Evolutionary conservation across 2,113 vertebrate species (phyloP).

Genomic region (Oriolus oriolus): DNA sequence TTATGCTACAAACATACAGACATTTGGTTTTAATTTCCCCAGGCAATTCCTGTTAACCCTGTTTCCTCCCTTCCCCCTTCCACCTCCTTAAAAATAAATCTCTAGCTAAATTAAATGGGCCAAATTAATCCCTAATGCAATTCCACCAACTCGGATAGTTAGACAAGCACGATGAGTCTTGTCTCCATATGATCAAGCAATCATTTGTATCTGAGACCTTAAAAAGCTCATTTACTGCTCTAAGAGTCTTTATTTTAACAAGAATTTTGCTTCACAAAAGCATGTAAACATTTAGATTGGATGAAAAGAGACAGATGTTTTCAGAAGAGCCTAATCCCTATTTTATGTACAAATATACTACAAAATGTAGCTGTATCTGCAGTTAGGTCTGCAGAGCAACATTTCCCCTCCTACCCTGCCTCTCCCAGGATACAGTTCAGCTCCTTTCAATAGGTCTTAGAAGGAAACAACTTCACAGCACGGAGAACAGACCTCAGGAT

Average conservation of each 20-base stretch:
- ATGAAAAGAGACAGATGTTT: not conserved
- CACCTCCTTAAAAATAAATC: constrained; percentile 15
- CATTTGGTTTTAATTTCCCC: constrained; percentile 36
- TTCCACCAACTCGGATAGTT: not conserved
- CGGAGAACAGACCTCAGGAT: not conserved
- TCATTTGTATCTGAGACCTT: not conserved
- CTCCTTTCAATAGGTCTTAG: not conserved
- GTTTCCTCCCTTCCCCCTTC: constrained; percentile 19
- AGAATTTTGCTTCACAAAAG: not conserved
- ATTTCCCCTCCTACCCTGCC: not conserved
- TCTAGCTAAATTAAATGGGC: constrained; percentile 55
- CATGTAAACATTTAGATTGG: not conserved
- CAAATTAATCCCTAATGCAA: constrained; percentile 62
- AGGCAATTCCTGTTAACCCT: constrained; percentile 34
- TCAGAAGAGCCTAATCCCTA: not conserved
- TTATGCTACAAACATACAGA: constrained; percentile 1
- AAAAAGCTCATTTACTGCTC: not conserved
- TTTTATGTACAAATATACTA: not conserved
- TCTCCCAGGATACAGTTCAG: not conserved
- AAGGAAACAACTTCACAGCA: not conserved
- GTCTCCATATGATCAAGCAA: not conserved
- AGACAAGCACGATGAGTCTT: not conserved
- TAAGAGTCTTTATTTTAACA: constrained; percentile 12
- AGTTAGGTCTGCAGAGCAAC: not conserved
- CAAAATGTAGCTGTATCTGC: not conserved